These are phyloP conservation scores for Pectinophora gossypiella DNA, from an alignment of 1,140 invertebrate genomes.

Conservation along the genomic window DNA sequence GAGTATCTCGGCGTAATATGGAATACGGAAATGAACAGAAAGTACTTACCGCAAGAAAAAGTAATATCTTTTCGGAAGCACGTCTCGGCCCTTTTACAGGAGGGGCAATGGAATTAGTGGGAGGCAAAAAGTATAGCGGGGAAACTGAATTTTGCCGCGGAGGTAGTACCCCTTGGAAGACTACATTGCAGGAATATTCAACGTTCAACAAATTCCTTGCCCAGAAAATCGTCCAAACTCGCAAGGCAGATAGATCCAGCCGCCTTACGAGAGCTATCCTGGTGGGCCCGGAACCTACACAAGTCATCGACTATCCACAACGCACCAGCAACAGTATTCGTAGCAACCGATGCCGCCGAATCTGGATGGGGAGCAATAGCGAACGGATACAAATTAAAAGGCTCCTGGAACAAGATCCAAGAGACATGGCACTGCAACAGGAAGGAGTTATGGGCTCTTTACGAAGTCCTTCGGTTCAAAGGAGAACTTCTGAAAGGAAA, in stretches of 20 bases:
- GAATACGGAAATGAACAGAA: neutral
- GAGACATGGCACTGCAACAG: neutral
- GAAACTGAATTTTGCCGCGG: neutral
- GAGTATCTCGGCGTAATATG: neutral
- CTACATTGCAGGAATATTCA: slow-evolving; percentile 16
- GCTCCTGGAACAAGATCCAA: neutral
- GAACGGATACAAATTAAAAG: neutral
- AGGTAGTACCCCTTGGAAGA: neutral
- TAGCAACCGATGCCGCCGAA: slow-evolving; percentile 30
- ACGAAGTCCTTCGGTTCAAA: neutral
- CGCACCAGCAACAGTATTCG: slow-evolving; percentile 15
- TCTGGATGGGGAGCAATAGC: slow-evolving; percentile 16
- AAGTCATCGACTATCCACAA: slow-evolving; percentile 12
- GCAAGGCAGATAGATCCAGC: neutral
- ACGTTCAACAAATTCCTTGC: slow-evolving; percentile 8
- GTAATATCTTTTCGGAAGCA: neutral
- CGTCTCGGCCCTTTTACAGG: neutral
- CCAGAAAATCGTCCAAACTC: slow-evolving; percentile 1
- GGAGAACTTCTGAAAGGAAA: neutral
- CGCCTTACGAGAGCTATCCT: neutral
- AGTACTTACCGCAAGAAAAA: neutral
- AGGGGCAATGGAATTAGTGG: neutral
- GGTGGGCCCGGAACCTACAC: slow-evolving; percentile 6
- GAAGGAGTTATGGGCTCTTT: neutral
- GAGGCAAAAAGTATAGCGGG: neutral